Percentiles rank a stretch among this genome's conserved stretches.
These are phyloP conservation scores for Theristus sp. DNA, from an alignment of 2,888 invertebrate species.

Conservation along the genomic window DNA sequence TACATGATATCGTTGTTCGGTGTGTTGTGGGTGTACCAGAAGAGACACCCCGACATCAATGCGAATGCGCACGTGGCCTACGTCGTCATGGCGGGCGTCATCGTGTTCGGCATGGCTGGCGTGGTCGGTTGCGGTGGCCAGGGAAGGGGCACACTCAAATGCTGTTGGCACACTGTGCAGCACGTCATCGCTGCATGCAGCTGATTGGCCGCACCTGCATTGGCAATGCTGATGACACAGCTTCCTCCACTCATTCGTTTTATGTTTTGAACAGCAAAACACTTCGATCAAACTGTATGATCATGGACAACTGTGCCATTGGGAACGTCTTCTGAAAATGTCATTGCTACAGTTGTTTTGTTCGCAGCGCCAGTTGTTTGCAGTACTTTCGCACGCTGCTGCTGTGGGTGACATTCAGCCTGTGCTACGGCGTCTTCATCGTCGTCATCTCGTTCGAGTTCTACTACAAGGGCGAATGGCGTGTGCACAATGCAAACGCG, in stretches of 20 bases:
- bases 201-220: too few relatives aligned
- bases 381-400: slow-evolving; percentile 13
- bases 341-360: too few relatives aligned
- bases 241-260: too few relatives aligned
- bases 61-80: slow-evolving; percentile 42
- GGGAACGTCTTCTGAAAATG: too few relatives aligned
- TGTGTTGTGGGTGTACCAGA: slow-evolving; percentile 70
- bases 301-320: too few relatives aligned
- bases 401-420: slow-evolving; percentile 55
- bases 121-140: slow-evolving; percentile 47
- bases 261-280: too few relatives aligned
- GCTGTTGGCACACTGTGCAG: too few relatives aligned
- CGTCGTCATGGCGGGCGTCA: slow-evolving; percentile 47
- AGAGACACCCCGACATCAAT: slow-evolving; percentile 66
- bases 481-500: slow-evolving; percentile 31
- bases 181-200: too few relatives aligned
- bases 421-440: slow-evolving; percentile 47
- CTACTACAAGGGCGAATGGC: slow-evolving; percentile 40
- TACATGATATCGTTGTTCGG: slow-evolving; percentile 67
- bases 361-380: too few relatives aligned
- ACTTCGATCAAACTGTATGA: too few relatives aligned
- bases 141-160: too few relatives aligned
- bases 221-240: too few relatives aligned
- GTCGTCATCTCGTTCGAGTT: slow-evolving; percentile 42
- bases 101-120: slow-evolving; percentile 54